Base-by-base conservation (phyloP, 2,113 vertebrate species). In the Anoplopoma fimbria region DNA sequence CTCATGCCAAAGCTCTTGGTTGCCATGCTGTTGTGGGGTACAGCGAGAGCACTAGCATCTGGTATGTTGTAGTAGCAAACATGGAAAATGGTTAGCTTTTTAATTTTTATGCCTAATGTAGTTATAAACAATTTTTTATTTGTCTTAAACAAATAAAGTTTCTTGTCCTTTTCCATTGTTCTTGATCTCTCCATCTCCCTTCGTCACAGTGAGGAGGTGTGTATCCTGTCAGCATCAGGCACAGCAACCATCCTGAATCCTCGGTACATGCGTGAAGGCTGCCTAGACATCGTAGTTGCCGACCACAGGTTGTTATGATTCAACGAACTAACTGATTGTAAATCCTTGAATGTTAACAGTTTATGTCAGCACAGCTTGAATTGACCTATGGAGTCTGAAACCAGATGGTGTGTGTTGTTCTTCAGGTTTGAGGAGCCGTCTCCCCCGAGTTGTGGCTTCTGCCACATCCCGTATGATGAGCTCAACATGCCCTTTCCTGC, bases 1-100 rank as follows among this genome's bases (percentile, higher is more conserved):
- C 98, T 84, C 98, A 99, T 90, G 98, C 97, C 92, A 99, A 97
- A 95, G 98, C 98, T 77, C 96, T 99, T 77, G 98, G 97, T 88
- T 99, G 98, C 93, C 98, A 99, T 78, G 98, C 98, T 77, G 98
- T 99, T 73, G 95, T 99, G 82, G 98, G 98, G 82, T 99, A 99
- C 95, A 99, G 97, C 80, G 98, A 99, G 94, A 97, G 96, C 89
- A 99, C 98, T 45, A 99, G 97, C 94, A 99, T 99, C 94, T 99
- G 98, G 98, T 99, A 96, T 72, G 89, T 85, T 49, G 2, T 49
- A 31, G 12, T 33, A 15, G 40, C 14, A 57, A 42, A 9, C 33
- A 21, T 0, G 6, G 7, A 25, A 0, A 70, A 61, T 53, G 19
- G 25, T 7, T 27, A 12, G 5, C 7, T 6, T 67, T 2, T 12